phyloP scores from a whole-genome alignment of 1,140 invertebrate genomes.

The Pseudomyrmex flavicornis region DNA sequence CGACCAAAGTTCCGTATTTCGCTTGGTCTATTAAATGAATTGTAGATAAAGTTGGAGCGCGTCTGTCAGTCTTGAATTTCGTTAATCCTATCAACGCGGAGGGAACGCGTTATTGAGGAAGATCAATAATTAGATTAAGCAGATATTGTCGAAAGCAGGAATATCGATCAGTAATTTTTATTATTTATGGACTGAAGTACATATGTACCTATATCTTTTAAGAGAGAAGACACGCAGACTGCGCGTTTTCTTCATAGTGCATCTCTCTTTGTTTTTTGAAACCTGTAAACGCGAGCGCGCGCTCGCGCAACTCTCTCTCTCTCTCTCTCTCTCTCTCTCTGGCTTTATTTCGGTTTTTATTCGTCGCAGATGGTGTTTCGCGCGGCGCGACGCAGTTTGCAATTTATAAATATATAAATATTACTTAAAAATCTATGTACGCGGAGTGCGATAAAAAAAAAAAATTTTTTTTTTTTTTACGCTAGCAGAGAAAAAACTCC shows the following conservation, averaged over 20 bases:
- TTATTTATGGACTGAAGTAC: neutral
- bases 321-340: neutral
- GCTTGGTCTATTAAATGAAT: constrained; percentile 10
- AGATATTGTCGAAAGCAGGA: neutral
- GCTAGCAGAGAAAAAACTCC: neutral
- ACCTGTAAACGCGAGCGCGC: neutral
- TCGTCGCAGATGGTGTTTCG: neutral
- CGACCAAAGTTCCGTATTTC: neutral
- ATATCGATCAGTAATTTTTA: constrained; percentile 12
- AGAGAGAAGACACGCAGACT: too few species aligned
- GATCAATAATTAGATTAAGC: neutral
- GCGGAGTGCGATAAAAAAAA: neutral
- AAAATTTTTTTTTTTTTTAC: constrained; percentile 6
- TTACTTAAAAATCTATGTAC: constrained; percentile 47
- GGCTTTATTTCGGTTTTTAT: neutral
- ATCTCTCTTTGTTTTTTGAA: neutral
- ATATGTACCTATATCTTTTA: neutral
- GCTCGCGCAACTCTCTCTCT: too few species aligned
- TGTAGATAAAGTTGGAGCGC: constrained; percentile 11
- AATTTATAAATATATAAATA: constrained; percentile 59
- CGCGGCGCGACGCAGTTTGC: neutral
- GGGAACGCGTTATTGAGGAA: neutral
- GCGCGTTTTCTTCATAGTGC: too few species aligned
- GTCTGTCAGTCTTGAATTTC: neutral
- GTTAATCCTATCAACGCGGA: too few species aligned